Base-by-base conservation (phyloP, 2,113 vertebrate species). In the Todiramphus saurophagus region DNA sequence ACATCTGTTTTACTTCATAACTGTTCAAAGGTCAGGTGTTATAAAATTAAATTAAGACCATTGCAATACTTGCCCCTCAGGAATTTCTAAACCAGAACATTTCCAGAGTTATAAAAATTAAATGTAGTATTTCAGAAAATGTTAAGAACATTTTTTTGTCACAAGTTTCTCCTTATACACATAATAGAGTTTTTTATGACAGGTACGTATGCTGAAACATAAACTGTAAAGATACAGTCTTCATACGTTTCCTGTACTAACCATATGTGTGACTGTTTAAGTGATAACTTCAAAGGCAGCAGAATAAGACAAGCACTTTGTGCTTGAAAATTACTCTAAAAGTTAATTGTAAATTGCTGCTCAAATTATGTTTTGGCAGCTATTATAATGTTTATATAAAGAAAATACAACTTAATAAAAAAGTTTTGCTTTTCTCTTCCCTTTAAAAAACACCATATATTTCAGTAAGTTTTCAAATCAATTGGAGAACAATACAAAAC, bases 1-100 rank as follows among this genome's bases (percentile, higher is more conserved):
- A 78, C 25, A 68, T 92, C 94, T 97, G 89, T 33, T 77, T 97
- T 96, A 90, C 94, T 87, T 98, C 83, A 90, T 78, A 97, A 70
- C 76, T 88, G 43, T 83, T 97, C 48, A 72, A 63, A 83, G 67
- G 64, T 66, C 69, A 96, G 93, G 51, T 77, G 64, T 75, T 91
- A 55, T 77, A 95, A 91, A 89, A 79, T 39, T 80, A 73, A 94
- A 92, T 44, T 66, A 68, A 89, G 31, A 92, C 17, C 21, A 46
- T 39, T 67, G 80, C 81, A 92, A 66, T 51, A 43, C 84, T 93
- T 97, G 48, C 78, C 66, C 13, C 72, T 90, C 50, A 41, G 86
- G 46, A 92, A 88, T 95, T 96, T 97, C 83, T 95, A 93, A 89
- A 97, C 95, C n/a, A 94, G 50, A 96, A 58, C 15, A 31, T 66